Evolutionary conservation across 2,113 vertebrate genomes (phyloP).

Genomic region (Piaya cayana): DNA sequence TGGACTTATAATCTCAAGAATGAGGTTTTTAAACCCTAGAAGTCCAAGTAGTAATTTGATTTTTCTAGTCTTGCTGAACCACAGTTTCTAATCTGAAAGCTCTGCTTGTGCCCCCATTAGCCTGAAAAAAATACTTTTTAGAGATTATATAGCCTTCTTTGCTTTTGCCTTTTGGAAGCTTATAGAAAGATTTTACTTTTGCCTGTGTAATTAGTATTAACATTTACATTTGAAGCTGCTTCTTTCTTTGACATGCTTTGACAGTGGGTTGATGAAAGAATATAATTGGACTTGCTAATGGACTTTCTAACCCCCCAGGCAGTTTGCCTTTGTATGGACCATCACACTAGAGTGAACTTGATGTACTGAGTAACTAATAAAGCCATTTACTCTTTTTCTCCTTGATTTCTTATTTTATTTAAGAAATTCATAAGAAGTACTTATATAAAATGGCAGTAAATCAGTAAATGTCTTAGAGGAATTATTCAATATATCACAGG

Average conservation of each 20-base stretch:
- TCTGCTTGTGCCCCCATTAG: not conserved
- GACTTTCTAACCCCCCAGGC: not conserved
- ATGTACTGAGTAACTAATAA: not conserved
- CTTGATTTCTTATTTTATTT: not conserved
- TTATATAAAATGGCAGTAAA: not conserved
- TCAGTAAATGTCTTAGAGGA: not conserved
- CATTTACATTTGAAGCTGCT: not conserved
- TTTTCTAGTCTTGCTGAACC: not conserved
- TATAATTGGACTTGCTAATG: not conserved
- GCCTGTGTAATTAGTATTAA: not conserved
- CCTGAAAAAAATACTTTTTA: not conserved
- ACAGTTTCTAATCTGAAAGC: not conserved
- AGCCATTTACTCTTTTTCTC: not conserved
- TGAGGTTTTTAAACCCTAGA: not conserved
- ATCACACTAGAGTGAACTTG: not conserved
- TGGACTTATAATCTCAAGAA: not conserved
- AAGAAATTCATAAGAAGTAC: not conserved
- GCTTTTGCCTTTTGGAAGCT: too few species aligned
- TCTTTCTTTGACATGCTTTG: not conserved
- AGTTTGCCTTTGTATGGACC: not conserved
- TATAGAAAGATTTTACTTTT: not conserved
- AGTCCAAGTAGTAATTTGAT: not conserved
- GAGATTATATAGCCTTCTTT: not conserved
- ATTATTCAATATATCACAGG: not conserved
- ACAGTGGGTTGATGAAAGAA: not conserved